A percentile compares a stretch with the other conserved stretches of the same genome.
phyloP scores from a whole-genome alignment of 1,140 invertebrate species.

The Eurosta solidaginis region DNA sequence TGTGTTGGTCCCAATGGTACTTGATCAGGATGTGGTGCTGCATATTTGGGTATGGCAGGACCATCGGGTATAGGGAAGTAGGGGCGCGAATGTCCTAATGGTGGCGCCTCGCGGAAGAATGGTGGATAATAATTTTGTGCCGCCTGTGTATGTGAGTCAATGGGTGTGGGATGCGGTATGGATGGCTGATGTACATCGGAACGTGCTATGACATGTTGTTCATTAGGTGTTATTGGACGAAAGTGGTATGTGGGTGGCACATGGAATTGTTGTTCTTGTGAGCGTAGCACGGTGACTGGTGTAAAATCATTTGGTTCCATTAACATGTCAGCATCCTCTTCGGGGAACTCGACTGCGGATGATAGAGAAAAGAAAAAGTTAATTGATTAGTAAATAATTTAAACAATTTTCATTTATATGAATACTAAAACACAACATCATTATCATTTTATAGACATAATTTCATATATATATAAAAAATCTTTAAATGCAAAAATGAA shows the following conservation, averaged over 20 bases:
- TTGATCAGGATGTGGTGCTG: neutral
- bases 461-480: too few relatives aligned
- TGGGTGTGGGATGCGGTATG: neutral
- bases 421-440: too few relatives aligned
- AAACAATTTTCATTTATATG: neutral
- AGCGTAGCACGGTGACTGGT: slow-evolving; percentile 51
- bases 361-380: slow-evolving; percentile 26
- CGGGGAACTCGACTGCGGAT: slow-evolving; percentile 51
- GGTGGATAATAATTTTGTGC: slow-evolving; percentile 58
- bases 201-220: slow-evolving; percentile 40
- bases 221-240: slow-evolving; percentile 40
- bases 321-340: slow-evolving; percentile 57
- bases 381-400: neutral
- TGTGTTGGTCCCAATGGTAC: slow-evolving; percentile 36
- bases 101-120: slow-evolving; percentile 56
- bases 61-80: slow-evolving; percentile 44
- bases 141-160: slow-evolving; percentile 52
- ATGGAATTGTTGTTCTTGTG: slow-evolving; percentile 45
- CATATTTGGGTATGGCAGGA: slow-evolving; percentile 33
- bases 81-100: slow-evolving; percentile 55
- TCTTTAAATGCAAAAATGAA: too few relatives aligned
- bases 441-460: too few relatives aligned
- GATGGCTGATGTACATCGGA: slow-evolving; percentile 35
- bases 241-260: slow-evolving; percentile 42
- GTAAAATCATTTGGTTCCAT: slow-evolving; percentile 58